Percentiles rank a stretch among this genome's conserved stretches.
Evolutionary conservation across 2,113 vertebrate species (phyloP).

Genomic region (Passer montanus): DNA sequence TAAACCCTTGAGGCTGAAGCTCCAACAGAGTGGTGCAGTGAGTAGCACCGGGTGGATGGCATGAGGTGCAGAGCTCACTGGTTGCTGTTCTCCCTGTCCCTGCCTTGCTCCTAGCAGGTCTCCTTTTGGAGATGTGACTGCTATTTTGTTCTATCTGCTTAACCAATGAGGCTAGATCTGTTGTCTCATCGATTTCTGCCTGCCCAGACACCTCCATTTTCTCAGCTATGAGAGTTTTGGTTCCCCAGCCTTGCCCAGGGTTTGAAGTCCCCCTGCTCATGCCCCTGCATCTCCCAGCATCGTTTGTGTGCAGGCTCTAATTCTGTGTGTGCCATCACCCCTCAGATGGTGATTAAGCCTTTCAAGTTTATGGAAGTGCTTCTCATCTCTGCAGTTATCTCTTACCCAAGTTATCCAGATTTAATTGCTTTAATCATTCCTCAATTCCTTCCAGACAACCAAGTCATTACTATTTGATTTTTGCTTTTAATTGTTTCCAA

Average conservation of each 20-base stretch:
- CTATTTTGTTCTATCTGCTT: not conserved
- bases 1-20: not conserved
- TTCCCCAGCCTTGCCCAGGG: not conserved
- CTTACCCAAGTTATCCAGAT: not conserved
- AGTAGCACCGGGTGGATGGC: not conserved
- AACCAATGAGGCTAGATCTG: not conserved
- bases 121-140: not conserved
- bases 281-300: not conserved
- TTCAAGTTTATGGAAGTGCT: not conserved
- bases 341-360: not conserved
- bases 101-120: not conserved
- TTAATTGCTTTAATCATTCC: conserved; percentile 12
- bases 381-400: not conserved
- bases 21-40: not conserved
- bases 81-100: not conserved
- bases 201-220: not conserved
- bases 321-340: not conserved
- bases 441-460: conserved; percentile 16
- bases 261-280: not conserved
- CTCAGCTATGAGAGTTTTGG: not conserved
- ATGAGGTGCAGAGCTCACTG: rapidly evolving
- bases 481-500: not conserved
- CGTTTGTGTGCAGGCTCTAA: not conserved
- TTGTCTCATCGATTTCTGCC: not conserved
- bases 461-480: not conserved